Evolutionary conservation across 1,140 invertebrate genomes (phyloP), one percentile per base, ranked within the genome.

Genomic region (Potamilus streckersoni): DNA sequence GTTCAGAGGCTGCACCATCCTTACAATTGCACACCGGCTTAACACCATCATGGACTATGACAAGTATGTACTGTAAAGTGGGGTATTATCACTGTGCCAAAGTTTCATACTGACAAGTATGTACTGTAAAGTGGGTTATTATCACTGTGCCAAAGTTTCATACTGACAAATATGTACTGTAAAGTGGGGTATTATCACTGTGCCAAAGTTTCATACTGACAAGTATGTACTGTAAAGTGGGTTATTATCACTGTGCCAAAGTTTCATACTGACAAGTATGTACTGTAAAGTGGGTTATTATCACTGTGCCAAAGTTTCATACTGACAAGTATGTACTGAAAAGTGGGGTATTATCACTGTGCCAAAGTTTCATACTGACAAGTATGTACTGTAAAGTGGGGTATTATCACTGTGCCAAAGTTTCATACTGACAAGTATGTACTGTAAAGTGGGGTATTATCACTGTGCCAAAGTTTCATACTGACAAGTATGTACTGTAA

Each of bases 11-110:
- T 85, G 84, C 71, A 90, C 90, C 15, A 84, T 90, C 11, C 66
- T 90, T 15, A 91, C 86, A 2, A 90, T 90, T 23, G 88, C 90
- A 14, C 89, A 90, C 74, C 63, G 89, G 38, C 65, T 91, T 0
- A 87, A 91, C 73, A 91, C 89, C 19, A 89, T 90, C 31, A 88
- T 91, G 84, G 89, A 91, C 74, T 86, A 79, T 61, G 80, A 81
- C 68, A 82, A 63, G 80, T 81, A n/a, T 13, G 60, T 62, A 49
- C 6, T 49, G 11, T 8, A 49, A 6, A 49, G 38, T 11, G 38
- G 38, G 38, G 38, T 49, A 49, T 49, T 49, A 49, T 49, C 11
- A 11, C 38, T 49, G 38, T 49, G 38, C 38, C 38, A 49, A 49
- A 49, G 6, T 49, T 49, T 49, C 11, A 11, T 8, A 49, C 38